Conservation (phyloP, 2,888 invertebrate species). For the Torymus auratus region DNA sequence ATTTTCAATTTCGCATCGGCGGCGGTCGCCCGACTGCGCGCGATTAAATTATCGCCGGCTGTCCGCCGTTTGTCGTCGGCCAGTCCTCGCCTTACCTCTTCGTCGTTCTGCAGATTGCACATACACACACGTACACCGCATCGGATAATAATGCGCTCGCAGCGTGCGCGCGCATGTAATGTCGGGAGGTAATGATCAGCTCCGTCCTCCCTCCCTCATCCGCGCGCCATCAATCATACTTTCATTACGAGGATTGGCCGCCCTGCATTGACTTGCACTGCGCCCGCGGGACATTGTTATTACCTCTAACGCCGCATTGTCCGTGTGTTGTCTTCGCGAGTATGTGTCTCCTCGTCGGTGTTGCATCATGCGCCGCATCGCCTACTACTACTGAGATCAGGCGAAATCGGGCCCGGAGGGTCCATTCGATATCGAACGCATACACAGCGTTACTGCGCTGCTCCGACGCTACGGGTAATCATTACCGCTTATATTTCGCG, state of each 20-base stretch:
- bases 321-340: slow-evolving; percentile 36
- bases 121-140: background rate
- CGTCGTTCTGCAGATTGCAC: slow-evolving; percentile 26
- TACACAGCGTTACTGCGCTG: background rate
- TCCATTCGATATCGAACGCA: background rate
- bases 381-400: slow-evolving; percentile 12
- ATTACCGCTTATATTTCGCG: slow-evolving; percentile 12
- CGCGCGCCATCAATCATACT: slow-evolving; percentile 75
- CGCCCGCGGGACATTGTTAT: slow-evolving; percentile 72
- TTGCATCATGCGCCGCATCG: slow-evolving; percentile 8
- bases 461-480: slow-evolving; percentile 40
- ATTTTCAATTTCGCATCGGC: slow-evolving; percentile 48
- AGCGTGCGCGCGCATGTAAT: slow-evolving; percentile 22
- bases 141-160: slow-evolving; percentile 51
- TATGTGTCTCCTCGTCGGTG: background rate
- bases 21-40: background rate
- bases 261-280: slow-evolving; percentile 67
- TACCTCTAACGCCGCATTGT: slow-evolving; percentile 61
- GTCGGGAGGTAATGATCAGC: slow-evolving; percentile 69
- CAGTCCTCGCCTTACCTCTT: slow-evolving; percentile 22
- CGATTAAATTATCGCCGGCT: slow-evolving; percentile 51
- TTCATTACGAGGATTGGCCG: slow-evolving; percentile 76
- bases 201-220: slow-evolving; percentile 58
- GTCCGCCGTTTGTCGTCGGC: slow-evolving; percentile 21
- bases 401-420: background rate